Conservation (phyloP, 2,113 vertebrate genomes). For the Gnathonemus echidnorhynchus region DNA sequence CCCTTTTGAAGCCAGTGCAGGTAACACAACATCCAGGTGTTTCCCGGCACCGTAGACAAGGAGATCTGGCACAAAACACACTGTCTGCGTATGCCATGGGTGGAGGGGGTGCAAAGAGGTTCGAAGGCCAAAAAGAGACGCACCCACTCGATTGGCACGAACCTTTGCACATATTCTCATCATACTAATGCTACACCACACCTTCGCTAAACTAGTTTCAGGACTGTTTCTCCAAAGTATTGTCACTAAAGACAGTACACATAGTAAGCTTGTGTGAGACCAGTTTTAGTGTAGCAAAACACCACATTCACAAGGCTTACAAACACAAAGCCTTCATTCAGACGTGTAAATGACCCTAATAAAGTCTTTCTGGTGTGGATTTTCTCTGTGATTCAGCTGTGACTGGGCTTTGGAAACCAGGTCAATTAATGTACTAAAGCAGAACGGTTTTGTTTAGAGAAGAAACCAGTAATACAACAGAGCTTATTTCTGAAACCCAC, state of each 20-base stretch:
- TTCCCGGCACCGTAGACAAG: neutral
- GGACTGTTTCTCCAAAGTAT: neutral
- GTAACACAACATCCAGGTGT: neutral
- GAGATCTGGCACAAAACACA: neutral
- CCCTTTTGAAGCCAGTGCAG: neutral
- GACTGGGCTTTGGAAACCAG: neutral
- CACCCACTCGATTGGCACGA: neutral
- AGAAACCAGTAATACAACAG: neutral
- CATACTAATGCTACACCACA: neutral
- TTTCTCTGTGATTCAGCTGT: neutral
- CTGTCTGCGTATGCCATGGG: neutral
- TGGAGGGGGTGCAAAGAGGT: neutral
- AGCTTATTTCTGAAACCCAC: neutral
- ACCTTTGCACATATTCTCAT: neutral
- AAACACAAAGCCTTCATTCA: neutral
- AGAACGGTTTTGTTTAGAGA: neutral
- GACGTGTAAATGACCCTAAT: neutral
- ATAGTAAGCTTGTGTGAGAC: neutral
- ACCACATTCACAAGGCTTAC: neutral
- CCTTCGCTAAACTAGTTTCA: neutral
- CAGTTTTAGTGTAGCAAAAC: neutral
- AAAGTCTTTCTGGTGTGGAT: neutral
- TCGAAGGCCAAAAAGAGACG: neutral
- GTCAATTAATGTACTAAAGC: neutral
- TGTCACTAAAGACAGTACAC: neutral